Conservation (phyloP, 2,888 invertebrate species). For the Gandaritis pyraliata region DNA sequence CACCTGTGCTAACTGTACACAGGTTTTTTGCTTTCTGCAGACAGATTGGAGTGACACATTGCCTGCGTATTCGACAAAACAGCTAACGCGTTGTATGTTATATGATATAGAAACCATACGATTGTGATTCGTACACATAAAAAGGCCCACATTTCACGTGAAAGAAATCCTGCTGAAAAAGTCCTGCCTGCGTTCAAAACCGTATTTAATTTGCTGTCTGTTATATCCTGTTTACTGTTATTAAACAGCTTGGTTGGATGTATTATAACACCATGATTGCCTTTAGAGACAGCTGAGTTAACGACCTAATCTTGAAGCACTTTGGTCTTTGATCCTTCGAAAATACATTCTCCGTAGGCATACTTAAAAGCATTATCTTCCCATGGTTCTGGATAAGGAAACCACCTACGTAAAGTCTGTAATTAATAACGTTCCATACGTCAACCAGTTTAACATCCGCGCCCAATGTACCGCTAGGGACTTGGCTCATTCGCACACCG, state of each 20-base stretch:
- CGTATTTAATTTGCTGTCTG: neutral
- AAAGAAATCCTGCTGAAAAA: constrained; percentile 1
- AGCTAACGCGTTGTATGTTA: constrained; percentile 19
- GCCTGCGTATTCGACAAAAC: constrained; percentile 28
- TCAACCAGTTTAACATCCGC: constrained; percentile 62
- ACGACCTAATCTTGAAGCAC: constrained; percentile 8
- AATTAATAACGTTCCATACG: constrained; percentile 61
- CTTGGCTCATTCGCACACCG: constrained; percentile 19
- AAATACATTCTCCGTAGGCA: constrained; percentile 34
- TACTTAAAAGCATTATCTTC: constrained; percentile 50
- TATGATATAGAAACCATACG: constrained; percentile 26
- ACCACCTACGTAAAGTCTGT: constrained; percentile 51
- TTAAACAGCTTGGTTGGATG: neutral
- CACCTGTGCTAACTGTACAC: constrained; percentile 24
- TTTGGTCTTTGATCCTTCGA: constrained; percentile 19
- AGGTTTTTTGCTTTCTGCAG: constrained; percentile 23
- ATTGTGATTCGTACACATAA: constrained; percentile 9
- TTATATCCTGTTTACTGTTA: neutral
- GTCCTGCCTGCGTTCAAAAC: neutral
- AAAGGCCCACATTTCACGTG: constrained; percentile 3
- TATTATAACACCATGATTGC: neutral
- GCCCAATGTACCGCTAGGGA: constrained; percentile 54
- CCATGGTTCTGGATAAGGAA: constrained; percentile 52
- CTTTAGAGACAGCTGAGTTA: neutral
- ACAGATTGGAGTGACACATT: constrained; percentile 33